These are phyloP conservation scores for Protula sp. DNA, from an alignment of 2,888 invertebrate genomes.

Conservation along the genomic window DNA sequence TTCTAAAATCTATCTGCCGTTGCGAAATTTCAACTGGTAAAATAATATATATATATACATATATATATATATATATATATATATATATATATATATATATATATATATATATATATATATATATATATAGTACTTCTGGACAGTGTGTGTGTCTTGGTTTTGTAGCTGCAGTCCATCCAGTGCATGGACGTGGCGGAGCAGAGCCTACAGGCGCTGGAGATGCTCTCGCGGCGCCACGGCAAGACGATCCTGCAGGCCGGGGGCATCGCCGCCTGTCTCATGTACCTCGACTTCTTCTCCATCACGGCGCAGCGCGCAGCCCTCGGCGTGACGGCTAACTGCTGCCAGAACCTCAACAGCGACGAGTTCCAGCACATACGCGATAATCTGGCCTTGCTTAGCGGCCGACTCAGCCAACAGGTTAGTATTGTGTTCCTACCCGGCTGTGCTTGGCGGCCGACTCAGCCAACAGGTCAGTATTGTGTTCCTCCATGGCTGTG, in stretches of 20 bases:
- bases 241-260: constrained; percentile 79
- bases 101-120: too few relatives aligned
- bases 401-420: constrained; percentile 62
- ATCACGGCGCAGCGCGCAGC: constrained; percentile 96
- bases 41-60: too few relatives aligned
- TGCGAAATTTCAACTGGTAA: too few relatives aligned
- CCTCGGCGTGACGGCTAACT: constrained; percentile 93
- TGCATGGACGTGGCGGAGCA: constrained; percentile 99
- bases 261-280: constrained; percentile 92
- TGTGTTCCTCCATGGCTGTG: constrained; percentile 69
- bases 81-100: too few relatives aligned
- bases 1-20: too few relatives aligned
- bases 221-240: constrained; percentile 91
- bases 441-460: constrained; percentile 73
- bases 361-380: constrained; percentile 92
- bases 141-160: too few relatives aligned
- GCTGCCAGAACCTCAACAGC: constrained; percentile 85
- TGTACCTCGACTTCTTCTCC: constrained; percentile 96
- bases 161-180: constrained; percentile 82
- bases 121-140: too few relatives aligned
- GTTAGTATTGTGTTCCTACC: constrained; percentile 56
- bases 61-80: too few relatives aligned
- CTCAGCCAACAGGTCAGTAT: constrained; percentile 57
- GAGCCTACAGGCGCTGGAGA: constrained; percentile 92
- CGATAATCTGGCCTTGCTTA: constrained; percentile 80